Evolutionary conservation across 2,113 vertebrate species (phyloP).

Genomic region (Nothobranchius kuhntae): DNA sequence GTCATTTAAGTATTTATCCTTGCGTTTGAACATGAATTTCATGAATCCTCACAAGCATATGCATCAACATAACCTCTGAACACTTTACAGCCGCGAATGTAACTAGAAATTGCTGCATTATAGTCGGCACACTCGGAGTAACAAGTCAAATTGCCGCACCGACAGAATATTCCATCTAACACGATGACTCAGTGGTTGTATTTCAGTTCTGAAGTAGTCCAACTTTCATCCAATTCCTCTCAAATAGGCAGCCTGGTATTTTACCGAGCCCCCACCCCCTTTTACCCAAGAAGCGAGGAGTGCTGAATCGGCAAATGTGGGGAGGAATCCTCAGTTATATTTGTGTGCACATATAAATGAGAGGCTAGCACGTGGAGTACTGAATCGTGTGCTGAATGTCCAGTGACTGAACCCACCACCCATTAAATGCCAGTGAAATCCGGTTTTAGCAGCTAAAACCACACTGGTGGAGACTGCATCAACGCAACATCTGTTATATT

Average conservation of each 20-base stretch:
- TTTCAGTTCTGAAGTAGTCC: constrained; percentile 7
- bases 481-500: constrained; percentile 12
- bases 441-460: constrained; percentile 13
- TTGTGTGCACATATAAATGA: constrained; percentile 23
- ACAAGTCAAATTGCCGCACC: constrained; percentile 1
- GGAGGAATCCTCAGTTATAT: constrained; percentile 20
- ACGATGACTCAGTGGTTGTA: not conserved
- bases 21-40: no score
- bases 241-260: constrained; percentile 18
- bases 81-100: not conserved
- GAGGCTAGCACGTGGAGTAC: constrained; percentile 9
- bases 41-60: no score
- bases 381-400: constrained; percentile 8
- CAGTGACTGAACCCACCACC: constrained; percentile 28
- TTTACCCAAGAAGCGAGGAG: constrained; percentile 11
- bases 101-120: constrained; percentile 7
- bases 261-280: constrained; percentile 25
- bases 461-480: not conserved
- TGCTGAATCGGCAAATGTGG: constrained; percentile 20
- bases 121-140: not conserved
- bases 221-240: constrained; percentile 17
- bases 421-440: constrained; percentile 23
- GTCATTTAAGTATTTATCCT: no score
- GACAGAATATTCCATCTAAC: constrained; percentile 12
- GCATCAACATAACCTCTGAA: not conserved